A percentile compares a stretch with the other conserved stretches of the same genome.
Evolutionary conservation across 2,113 vertebrate genomes (phyloP).

Genomic region (Syrmaticus mikado): DNA sequence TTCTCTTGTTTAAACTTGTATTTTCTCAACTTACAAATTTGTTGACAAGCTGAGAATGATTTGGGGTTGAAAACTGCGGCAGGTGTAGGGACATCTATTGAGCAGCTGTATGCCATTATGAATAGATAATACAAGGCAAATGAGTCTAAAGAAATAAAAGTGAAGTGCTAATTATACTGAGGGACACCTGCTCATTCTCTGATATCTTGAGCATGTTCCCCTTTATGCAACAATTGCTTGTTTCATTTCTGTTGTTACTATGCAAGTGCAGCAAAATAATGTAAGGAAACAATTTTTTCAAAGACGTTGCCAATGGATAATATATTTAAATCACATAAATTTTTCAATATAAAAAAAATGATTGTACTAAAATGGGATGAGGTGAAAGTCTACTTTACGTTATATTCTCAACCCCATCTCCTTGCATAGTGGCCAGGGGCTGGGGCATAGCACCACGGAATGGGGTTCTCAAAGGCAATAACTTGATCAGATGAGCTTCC

Average conservation of each 20-base stretch:
- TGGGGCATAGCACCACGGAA: neutral
- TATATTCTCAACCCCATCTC: neutral
- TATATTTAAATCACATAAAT: conserved; percentile 7
- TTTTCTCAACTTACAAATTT: neutral
- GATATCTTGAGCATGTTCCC: neutral
- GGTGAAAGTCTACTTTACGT: neutral
- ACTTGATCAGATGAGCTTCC: neutral
- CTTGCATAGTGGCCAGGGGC: neutral
- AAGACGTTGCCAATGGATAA: neutral
- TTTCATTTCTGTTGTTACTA: neutral
- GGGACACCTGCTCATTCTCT: neutral
- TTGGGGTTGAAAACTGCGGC: neutral
- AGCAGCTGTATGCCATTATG: neutral
- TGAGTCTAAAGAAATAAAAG: neutral
- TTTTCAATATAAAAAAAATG: neutral
- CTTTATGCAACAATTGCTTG: neutral
- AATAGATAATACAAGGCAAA: neutral
- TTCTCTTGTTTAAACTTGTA: neutral
- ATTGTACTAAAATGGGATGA: neutral
- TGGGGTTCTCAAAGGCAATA: neutral
- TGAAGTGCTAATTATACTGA: neutral
- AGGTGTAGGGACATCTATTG: neutral
- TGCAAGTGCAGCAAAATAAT: neutral
- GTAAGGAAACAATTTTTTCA: neutral
- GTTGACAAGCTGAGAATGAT: neutral